Evolutionary conservation across 1,140 invertebrate species (phyloP).

Genomic region (Chelonus insularis): DNA sequence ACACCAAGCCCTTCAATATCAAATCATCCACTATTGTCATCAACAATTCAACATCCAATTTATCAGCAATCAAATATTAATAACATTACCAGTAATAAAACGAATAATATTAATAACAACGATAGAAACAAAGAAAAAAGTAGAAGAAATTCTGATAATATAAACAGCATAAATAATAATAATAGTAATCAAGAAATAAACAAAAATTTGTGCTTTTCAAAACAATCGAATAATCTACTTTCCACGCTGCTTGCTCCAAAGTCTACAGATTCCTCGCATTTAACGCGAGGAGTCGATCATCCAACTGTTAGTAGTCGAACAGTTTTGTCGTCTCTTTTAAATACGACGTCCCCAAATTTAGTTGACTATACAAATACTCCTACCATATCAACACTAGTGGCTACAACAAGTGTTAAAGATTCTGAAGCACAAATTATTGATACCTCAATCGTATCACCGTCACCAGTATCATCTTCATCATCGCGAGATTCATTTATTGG

Average conservation of each 20-base stretch:
- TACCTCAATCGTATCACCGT: constrained; percentile 15
- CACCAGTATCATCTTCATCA: constrained; percentile 30
- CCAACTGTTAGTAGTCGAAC: constrained; percentile 28
- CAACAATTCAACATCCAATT: constrained; percentile 15
- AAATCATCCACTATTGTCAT: constrained; percentile 22
- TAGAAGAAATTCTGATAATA: too few relatives aligned
- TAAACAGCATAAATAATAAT: too few relatives aligned
- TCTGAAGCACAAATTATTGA: neutral
- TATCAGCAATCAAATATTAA: constrained; percentile 26
- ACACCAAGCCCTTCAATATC: constrained; percentile 23
- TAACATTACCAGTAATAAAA: too few relatives aligned
- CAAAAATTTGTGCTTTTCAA: constrained; percentile 28
- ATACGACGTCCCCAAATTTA: constrained; percentile 20
- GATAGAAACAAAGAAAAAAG: too few relatives aligned
- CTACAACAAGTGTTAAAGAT: constrained; percentile 7
- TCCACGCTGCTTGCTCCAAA: constrained; percentile 30
- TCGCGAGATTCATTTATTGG: constrained; percentile 45
- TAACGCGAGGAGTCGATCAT: constrained; percentile 22
- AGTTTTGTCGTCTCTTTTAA: constrained; percentile 36
- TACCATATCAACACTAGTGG: constrained; percentile 4
- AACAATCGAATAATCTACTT: constrained; percentile 27
- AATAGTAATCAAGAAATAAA: constrained; percentile 26
- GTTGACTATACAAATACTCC: neutral
- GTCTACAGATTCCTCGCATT: constrained; percentile 29
- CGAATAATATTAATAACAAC: too few relatives aligned